Conservation (phyloP, 2,888 invertebrate genomes). For the Disparrhopalites patrizii region DNA sequence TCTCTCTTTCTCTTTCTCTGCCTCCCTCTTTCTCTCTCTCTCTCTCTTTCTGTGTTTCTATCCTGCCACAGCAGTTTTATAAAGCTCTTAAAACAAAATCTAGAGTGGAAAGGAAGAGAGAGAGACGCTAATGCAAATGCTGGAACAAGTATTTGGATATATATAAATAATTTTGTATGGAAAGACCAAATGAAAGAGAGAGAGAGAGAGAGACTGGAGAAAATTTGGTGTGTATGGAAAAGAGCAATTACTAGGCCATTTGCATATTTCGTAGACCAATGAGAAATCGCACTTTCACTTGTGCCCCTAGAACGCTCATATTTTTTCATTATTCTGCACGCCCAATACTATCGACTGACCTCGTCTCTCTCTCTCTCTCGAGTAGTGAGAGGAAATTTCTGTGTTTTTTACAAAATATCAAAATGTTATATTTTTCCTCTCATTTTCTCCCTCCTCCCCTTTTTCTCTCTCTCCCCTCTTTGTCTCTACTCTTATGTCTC, state of each 20-base stretch:
- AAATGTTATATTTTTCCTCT: constrained; percentile 4
- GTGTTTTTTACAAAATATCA: constrained; percentile 16
- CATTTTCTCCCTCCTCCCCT: neutral
- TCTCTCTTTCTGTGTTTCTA: no score
- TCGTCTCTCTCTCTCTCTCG: neutral
- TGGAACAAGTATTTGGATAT: neutral
- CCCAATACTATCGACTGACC: constrained; percentile 19
- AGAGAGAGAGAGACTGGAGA: constrained; percentile 11
- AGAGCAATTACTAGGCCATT: constrained; percentile 48
- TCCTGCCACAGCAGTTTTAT: constrained; percentile 14
- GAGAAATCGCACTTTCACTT: constrained; percentile 27
- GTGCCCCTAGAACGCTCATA: constrained; percentile 21
- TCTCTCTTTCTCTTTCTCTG: no score
- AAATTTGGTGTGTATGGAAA: constrained; percentile 44
- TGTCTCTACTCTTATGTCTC: constrained; percentile 29
- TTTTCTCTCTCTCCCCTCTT: constrained; percentile 1
- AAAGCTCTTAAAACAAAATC: neutral
- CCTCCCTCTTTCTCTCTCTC: no score
- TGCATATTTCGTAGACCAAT: constrained; percentile 45
- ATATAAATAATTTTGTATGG: neutral
- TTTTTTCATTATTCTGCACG: constrained; percentile 29
- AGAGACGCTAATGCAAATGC: neutral
- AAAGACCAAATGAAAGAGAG: neutral
- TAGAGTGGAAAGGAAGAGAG: neutral
- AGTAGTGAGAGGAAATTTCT: neutral